These are phyloP conservation scores for Hermodice carunculata DNA, from an alignment of 2,888 invertebrate species.

Conservation along the genomic window DNA sequence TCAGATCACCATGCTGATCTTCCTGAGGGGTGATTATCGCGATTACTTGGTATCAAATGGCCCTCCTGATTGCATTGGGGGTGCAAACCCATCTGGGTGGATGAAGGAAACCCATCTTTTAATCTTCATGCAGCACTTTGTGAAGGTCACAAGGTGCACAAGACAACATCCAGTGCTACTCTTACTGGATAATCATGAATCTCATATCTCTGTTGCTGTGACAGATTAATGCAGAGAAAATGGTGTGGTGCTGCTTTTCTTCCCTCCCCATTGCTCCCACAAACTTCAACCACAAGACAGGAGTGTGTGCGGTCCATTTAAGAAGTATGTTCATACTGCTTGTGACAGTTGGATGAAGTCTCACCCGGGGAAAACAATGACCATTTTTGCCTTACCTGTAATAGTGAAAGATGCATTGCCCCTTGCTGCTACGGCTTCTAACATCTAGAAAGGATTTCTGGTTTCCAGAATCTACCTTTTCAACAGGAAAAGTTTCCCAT, in stretches of 20 bases:
- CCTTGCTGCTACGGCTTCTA: no score
- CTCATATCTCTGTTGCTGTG: slow-evolving; percentile 14
- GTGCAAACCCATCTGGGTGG: slow-evolving; percentile 5
- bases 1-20: no score
- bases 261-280: slow-evolving; percentile 8
- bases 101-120: slow-evolving; percentile 13
- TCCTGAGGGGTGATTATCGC: not conserved
- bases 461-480: no score
- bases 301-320: slow-evolving; percentile 55
- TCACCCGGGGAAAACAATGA: slow-evolving; percentile 57
- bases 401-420: no score
- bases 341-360: slow-evolving; percentile 57
- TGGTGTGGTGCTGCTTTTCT: not conserved
- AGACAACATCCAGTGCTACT: slow-evolving; percentile 11
- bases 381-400: slow-evolving; percentile 47
- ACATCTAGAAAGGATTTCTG: no score
- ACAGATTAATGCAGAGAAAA: slow-evolving; percentile 6
- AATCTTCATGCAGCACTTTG: slow-evolving; percentile 14
- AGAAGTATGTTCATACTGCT: slow-evolving; percentile 49
- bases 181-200: slow-evolving; percentile 15
- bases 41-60: not conserved
- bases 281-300: slow-evolving; percentile 28
- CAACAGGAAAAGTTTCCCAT: no score
- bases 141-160: slow-evolving; percentile 11
- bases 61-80: not conserved